Conservation (phyloP, 2,113 vertebrate species). For the Xenopus tropicalis region DNA sequence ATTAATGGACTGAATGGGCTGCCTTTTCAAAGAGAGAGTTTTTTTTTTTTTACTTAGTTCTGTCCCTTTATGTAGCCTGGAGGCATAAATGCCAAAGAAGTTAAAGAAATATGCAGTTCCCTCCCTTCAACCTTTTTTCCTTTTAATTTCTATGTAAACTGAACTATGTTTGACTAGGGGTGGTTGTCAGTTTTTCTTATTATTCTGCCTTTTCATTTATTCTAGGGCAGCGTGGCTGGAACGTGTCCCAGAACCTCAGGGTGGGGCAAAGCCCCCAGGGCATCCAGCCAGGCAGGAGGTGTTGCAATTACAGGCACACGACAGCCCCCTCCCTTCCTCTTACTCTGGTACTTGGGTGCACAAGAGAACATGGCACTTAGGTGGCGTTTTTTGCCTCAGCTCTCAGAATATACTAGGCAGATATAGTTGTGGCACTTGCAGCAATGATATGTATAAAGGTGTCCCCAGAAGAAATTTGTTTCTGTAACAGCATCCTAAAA, state of each 20-base stretch:
- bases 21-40: slow-evolving; percentile 25
- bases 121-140: slow-evolving; percentile 33
- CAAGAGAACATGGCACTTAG: neutral
- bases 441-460: no score
- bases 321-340: slow-evolving; percentile 28
- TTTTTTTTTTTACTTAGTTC: slow-evolving; percentile 21
- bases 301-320: slow-evolving; percentile 42
- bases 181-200: slow-evolving; percentile 52
- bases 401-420: no score
- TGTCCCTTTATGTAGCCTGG: slow-evolving; percentile 28
- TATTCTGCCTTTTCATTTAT: slow-evolving; percentile 43
- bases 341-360: slow-evolving; percentile 7
- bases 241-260: slow-evolving; percentile 47
- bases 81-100: slow-evolving; percentile 38
- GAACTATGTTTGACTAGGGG: slow-evolving; percentile 45
- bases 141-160: slow-evolving; percentile 45
- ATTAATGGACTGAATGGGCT: slow-evolving; percentile 43
- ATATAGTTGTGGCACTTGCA: no score
- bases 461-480: no score
- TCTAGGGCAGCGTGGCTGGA: slow-evolving; percentile 51
- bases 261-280: slow-evolving; percentile 33
- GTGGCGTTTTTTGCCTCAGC: no score
- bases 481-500: no score
- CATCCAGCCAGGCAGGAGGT: slow-evolving; percentile 37
- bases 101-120: slow-evolving; percentile 32